Evolutionary conservation across 2,888 invertebrate species (phyloP), one percentile per base, ranked within the genome.

Genomic region (Ormia ochracea): DNA sequence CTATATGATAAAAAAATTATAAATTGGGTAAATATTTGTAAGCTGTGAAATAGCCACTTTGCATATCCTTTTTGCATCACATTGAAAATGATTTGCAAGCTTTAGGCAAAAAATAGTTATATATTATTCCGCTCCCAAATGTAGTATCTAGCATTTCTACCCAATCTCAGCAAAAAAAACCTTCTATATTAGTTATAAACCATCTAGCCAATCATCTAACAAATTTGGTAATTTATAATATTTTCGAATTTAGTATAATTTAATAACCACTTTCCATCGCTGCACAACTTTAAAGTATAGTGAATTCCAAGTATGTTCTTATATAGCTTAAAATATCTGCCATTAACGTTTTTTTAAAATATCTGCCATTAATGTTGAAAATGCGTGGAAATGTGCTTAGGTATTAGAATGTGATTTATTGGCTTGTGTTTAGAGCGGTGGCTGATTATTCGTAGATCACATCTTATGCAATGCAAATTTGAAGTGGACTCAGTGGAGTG

Each of bases 301-400:
- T 14, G 7, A 19, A 14, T 63, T 63, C 12, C 21, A 54, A 31
- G 31, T 56, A 14, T 23, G 43, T 45, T 45, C n/a, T n/a, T n/a
- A 33, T 23, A 45, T 17, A 43, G 68, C 5, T 56, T n/a, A n/a
- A n/a, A n/a, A n/a, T n/a, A 45, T 56, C 33, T 56, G 43, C 31
- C 68, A 56, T 69, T 56, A 69, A 56, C 23, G 23, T 52, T 17
- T 36, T 56, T 33, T 19, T 36, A 45, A 41, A 43, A 31, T 28
- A 33, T 54, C 52, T 21, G 41, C 17, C 38, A 38, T 43, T 12
- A 63, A 33, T 45, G 21, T 21, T n/a, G 33, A 36, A 63, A 63
- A 43, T 58, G 23, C 12, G 2, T 14, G n/a, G n/a, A 41, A 38
- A 48, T 50, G 63, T 23, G 31, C n/a, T n/a, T 12, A 43, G 9